Evolutionary conservation across 2,797 vertebrate genomes (phyloP).

Genomic region (Rhynchotus rufescens): DNA sequence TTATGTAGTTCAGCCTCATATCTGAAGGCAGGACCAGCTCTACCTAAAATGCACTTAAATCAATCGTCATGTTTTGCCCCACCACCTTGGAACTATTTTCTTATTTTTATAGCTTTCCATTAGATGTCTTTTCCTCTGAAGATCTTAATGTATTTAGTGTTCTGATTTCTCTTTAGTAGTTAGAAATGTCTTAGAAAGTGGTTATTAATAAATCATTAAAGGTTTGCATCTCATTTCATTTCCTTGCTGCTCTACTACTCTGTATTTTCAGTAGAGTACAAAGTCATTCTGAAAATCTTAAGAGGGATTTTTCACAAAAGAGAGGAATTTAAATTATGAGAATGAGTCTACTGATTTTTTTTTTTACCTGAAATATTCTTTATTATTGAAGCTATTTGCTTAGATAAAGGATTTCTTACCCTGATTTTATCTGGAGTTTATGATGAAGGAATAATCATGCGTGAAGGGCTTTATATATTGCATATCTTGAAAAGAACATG

Average conservation of each 20-base stretch:
- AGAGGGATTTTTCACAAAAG: neutral
- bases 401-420: slow-evolving; percentile 23
- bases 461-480: slow-evolving; percentile 5
- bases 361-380: slow-evolving; percentile 7
- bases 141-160: slow-evolving; percentile 56
- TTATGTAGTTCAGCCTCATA: neutral
- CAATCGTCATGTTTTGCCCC: neutral
- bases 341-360: neutral
- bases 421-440: neutral
- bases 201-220: slow-evolving; percentile 78
- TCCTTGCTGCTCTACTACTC: slow-evolving; percentile 30
- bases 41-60: neutral
- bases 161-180: slow-evolving; percentile 64
- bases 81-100: neutral
- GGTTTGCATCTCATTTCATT: slow-evolving; percentile 64
- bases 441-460: neutral
- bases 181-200: slow-evolving; percentile 67
- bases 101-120: slow-evolving; percentile 14
- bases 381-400: slow-evolving; percentile 23
- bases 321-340: neutral
- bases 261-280: slow-evolving; percentile 8
- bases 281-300: slow-evolving; percentile 24
- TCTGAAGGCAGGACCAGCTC: neutral
- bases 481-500: neutral
- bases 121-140: neutral